Evolutionary conservation across 2,113 vertebrate genomes (phyloP).

Genomic region (Oenanthe oenanthe): DNA sequence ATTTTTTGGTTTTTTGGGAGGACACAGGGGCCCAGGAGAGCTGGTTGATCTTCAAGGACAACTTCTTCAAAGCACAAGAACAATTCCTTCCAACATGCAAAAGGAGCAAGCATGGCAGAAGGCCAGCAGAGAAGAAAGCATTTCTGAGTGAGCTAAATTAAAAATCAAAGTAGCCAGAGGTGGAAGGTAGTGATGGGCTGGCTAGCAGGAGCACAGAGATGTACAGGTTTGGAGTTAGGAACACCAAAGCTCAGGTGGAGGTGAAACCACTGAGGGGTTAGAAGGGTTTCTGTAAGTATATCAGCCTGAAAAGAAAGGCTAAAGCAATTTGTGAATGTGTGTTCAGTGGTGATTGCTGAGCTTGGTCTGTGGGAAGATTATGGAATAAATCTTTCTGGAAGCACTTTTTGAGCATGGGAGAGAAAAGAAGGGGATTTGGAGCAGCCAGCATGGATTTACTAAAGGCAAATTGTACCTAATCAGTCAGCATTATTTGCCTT

Average conservation of each 20-base stretch:
- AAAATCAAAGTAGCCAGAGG: not conserved
- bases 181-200: not conserved
- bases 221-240: not conserved
- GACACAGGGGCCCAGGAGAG: not conserved
- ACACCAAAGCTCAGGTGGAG: not conserved
- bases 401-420: not conserved
- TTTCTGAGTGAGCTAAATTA: not conserved
- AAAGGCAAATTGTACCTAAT: not conserved
- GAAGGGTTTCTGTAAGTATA: not conserved
- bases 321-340: not conserved
- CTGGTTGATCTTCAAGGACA: not conserved
- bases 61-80: not conserved
- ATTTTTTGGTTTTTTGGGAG: not conserved
- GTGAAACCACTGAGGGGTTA: not conserved
- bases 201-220: not conserved
- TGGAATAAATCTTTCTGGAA: not conserved
- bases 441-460: not conserved
- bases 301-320: not conserved
- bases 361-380: not conserved
- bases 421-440: not conserved
- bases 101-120: not conserved
- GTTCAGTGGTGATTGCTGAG: not conserved
- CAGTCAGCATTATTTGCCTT: not conserved
- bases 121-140: not conserved
- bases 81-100: not conserved